Evolutionary conservation across 2,797 vertebrate species (phyloP).

Genomic region (Microhierax caerulescens): DNA sequence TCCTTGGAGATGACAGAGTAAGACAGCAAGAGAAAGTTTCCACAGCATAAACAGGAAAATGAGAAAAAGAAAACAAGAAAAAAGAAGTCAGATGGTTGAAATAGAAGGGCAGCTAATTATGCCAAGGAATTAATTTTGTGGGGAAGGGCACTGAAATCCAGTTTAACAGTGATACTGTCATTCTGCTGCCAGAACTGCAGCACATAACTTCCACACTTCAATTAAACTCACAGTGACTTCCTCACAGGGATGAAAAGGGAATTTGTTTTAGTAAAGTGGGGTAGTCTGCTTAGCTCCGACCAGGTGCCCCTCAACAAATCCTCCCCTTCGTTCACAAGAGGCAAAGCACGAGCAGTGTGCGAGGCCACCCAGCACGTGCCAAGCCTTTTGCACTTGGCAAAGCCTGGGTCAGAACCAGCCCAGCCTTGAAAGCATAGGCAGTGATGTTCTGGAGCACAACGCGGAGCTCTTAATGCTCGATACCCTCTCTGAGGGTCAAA

Average conservation of each 20-base stretch:
- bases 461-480: accelerated
- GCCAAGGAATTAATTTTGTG: background rate
- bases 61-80: slow-evolving; percentile 48
- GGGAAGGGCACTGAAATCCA: background rate
- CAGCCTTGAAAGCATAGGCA: accelerated
- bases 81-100: slow-evolving; percentile 39
- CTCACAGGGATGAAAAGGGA: background rate
- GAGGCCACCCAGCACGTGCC: background rate
- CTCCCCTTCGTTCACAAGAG: background rate
- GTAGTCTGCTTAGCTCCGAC: background rate
- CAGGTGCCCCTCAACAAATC: background rate
- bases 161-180: background rate
- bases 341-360: background rate
- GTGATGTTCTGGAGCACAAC: accelerated
- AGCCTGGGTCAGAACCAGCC: background rate
- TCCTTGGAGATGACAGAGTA: slow-evolving; percentile 77
- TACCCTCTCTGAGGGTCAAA: background rate
- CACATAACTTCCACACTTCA: background rate
- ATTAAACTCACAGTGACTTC: background rate
- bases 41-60: slow-evolving; percentile 55
- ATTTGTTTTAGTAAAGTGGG: background rate
- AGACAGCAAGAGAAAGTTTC: slow-evolving; percentile 68
- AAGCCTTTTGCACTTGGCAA: background rate
- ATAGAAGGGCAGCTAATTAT: background rate
- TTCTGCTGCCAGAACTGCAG: background rate